phyloP scores from a whole-genome alignment of 1,140 invertebrate genomes.

The Medauroidea extradentata region DNA sequence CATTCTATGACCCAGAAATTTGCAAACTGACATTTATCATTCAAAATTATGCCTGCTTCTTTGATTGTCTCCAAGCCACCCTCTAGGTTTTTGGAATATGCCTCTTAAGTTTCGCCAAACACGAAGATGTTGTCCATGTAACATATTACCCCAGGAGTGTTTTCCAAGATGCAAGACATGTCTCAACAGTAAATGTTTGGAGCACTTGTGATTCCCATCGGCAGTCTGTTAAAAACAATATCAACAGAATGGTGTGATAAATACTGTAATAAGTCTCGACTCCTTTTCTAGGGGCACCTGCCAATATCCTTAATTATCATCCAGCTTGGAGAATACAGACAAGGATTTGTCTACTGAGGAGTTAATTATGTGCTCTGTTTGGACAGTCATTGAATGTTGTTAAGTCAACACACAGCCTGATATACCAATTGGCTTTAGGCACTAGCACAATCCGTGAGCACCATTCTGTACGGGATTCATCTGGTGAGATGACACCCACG shows the following conservation, averaged over 20 bases:
- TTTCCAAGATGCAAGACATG: constrained; percentile 16
- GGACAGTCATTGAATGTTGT: constrained; percentile 31
- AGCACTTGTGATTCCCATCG: constrained; percentile 35
- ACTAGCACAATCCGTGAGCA: constrained; percentile 41
- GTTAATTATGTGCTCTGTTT: constrained; percentile 21
- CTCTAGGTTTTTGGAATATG: background rate
- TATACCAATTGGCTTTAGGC: constrained; percentile 33
- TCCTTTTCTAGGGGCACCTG: constrained; percentile 33
- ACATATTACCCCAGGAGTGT: constrained; percentile 17
- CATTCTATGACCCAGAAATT: constrained; percentile 36
- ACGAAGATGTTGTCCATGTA: constrained; percentile 18
- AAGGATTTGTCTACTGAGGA: constrained; percentile 19
- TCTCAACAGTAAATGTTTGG: constrained; percentile 12
- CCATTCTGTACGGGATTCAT: too few relatives aligned
- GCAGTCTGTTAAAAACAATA: constrained; percentile 36
- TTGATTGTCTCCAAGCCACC: constrained; percentile 13
- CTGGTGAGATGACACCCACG: constrained; percentile 29
- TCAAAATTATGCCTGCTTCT: constrained; percentile 13
- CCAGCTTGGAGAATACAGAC: constrained; percentile 31
- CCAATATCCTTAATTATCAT: constrained; percentile 35
- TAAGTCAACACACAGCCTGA: constrained; percentile 42
- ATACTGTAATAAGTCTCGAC: constrained; percentile 34
- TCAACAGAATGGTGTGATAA: constrained; percentile 37
- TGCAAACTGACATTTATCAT: constrained; percentile 12
- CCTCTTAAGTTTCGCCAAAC: constrained; percentile 3